These are phyloP conservation scores for Ochropleura plecta DNA, from an alignment of 2,888 invertebrate genomes.

Conservation along the genomic window DNA sequence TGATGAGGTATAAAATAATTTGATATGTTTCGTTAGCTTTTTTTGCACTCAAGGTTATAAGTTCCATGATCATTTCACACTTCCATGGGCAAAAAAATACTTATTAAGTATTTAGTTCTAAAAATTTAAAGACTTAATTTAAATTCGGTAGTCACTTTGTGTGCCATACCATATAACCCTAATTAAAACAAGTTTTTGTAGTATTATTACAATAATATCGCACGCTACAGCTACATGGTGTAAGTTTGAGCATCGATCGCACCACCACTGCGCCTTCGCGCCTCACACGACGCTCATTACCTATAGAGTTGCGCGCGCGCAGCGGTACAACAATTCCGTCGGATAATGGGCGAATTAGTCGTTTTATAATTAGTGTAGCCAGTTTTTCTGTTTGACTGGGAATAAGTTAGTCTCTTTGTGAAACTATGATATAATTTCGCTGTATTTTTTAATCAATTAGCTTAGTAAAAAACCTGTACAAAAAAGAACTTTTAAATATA, in stretches of 20 bases:
- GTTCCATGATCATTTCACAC: too few species aligned
- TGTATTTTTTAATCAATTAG: background rate
- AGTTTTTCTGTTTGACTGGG: slow-evolving; percentile 6
- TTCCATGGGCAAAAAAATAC: too few species aligned
- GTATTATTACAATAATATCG: slow-evolving; percentile 45
- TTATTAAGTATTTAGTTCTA: too few species aligned
- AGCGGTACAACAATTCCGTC: slow-evolving; percentile 38
- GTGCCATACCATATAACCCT: background rate
- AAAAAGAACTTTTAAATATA: background rate
- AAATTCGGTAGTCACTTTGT: slow-evolving; percentile 2
- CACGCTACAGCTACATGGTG: slow-evolving; percentile 33
- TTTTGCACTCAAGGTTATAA: background rate
- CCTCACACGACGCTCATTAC: slow-evolving; percentile 63
- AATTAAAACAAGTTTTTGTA: slow-evolving; percentile 36
- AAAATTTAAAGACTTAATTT: too few species aligned
- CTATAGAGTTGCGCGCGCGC: slow-evolving; percentile 49
- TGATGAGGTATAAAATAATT: too few species aligned
- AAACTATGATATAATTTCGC: background rate
- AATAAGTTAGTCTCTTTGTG: background rate
- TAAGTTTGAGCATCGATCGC: slow-evolving; percentile 49
- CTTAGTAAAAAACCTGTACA: background rate
- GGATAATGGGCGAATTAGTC: slow-evolving; percentile 45
- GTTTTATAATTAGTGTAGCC: slow-evolving; percentile 29
- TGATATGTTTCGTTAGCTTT: background rate
- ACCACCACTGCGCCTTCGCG: slow-evolving; percentile 51